A percentile compares a stretch with the other conserved stretches of the same genome.
These are phyloP conservation scores for Micoletzkya japonica DNA, from an alignment of 2,888 invertebrate species.

Conservation along the genomic window DNA sequence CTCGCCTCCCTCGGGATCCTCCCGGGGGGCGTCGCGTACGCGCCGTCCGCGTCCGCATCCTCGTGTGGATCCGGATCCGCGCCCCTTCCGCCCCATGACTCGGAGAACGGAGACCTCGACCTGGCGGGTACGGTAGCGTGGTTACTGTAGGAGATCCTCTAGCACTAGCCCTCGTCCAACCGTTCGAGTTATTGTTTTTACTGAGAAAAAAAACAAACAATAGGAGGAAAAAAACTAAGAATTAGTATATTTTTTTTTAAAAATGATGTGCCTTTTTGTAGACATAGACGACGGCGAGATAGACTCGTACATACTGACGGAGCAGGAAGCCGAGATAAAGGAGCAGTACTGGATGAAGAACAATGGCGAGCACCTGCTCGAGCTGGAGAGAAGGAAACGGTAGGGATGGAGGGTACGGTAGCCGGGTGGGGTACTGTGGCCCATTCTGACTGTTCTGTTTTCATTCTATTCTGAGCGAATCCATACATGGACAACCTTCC, in stretches of 20 bases:
- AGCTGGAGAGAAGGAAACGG: slow-evolving; percentile 77
- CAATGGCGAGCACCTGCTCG: slow-evolving; percentile 83
- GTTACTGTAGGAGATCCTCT: no score
- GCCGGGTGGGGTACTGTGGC: no score
- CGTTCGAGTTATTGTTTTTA: no score
- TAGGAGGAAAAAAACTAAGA: no score
- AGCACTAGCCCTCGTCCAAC: no score
- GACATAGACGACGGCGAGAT: slow-evolving; percentile 86
- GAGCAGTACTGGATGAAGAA: slow-evolving; percentile 83
- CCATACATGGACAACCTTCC: no score
- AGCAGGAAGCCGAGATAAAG: slow-evolving; percentile 78
- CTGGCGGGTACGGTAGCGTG: slow-evolving; percentile 38
- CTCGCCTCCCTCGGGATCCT: slow-evolving; percentile 53
- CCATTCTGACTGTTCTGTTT: no score
- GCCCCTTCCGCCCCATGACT: slow-evolving; percentile 16
- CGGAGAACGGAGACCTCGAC: slow-evolving; percentile 36
- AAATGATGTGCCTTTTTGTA: slow-evolving; percentile 66
- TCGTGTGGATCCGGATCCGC: no score
- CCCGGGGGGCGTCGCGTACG: slow-evolving; percentile 10
- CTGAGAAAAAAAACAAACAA: no score
- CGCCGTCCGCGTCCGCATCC: not conserved
- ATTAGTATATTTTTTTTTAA: no score
- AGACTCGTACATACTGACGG: slow-evolving; percentile 68
- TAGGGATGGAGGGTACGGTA: not conserved
- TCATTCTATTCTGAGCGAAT: no score